Percentiles rank a stretch among this genome's conserved stretches.
Conservation (phyloP, 2,113 vertebrate genomes). For the Sapayoa aenigma region DNA sequence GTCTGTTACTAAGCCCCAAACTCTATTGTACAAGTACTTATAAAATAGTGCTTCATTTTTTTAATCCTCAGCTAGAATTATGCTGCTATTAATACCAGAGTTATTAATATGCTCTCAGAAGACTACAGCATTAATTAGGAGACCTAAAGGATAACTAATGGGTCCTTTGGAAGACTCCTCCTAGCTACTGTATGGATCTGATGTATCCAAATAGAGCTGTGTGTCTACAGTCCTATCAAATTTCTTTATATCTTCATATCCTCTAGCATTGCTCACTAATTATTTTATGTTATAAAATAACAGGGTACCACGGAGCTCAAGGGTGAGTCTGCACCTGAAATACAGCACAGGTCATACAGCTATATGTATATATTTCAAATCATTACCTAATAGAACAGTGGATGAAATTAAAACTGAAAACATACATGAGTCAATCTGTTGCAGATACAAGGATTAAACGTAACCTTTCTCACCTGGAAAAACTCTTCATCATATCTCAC, state of each 20-base stretch:
- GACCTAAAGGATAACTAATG: slow-evolving; percentile 29
- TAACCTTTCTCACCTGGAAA: background rate
- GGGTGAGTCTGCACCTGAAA: background rate
- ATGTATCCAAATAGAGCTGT: background rate
- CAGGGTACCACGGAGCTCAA: background rate
- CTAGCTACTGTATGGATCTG: background rate
- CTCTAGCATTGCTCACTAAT: background rate
- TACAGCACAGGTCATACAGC: background rate
- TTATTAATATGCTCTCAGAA: slow-evolving; percentile 45
- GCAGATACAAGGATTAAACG: background rate
- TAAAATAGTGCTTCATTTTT: background rate
- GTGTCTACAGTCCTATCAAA: background rate
- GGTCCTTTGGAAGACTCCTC: slow-evolving; percentile 9
- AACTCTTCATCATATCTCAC: background rate
- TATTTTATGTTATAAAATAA: background rate
- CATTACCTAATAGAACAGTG: background rate
- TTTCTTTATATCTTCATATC: background rate
- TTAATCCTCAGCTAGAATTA: background rate
- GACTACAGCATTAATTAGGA: slow-evolving; percentile 35
- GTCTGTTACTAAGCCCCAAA: background rate
- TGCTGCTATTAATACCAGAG: slow-evolving; percentile 11
- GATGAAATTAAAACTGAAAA: background rate
- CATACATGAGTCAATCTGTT: background rate
- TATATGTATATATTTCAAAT: background rate
- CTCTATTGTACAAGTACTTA: background rate